Evolutionary conservation across 2,797 vertebrate genomes (phyloP).

Genomic region (Pseudocheirus occidentalis): DNA sequence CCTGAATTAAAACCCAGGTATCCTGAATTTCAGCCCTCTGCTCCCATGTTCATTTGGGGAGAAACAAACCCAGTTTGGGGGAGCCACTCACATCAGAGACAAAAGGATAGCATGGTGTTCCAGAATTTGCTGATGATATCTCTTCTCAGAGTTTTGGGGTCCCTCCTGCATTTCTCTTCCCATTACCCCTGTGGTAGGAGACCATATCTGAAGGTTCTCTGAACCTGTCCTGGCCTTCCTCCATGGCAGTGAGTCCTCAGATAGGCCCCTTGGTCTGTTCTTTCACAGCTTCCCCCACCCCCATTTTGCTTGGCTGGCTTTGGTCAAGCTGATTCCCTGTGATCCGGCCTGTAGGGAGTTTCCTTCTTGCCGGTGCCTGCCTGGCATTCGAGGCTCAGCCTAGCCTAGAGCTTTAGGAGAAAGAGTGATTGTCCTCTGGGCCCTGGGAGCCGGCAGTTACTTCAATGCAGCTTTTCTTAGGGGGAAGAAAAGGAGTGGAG

Average conservation of each 20-base stretch:
- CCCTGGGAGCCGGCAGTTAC: not conserved
- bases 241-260: not conserved
- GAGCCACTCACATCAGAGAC: not conserved
- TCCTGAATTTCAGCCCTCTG: not conserved
- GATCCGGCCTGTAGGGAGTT: not conserved
- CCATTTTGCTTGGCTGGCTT: not conserved
- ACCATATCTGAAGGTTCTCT: not conserved
- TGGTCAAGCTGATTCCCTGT: not conserved
- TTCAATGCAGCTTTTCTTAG: not conserved
- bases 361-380: not conserved
- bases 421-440: slow-evolving; percentile 1
- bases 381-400: not conserved
- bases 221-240: not conserved
- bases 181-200: not conserved
- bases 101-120: not conserved
- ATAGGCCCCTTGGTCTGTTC: not conserved
- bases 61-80: not conserved
- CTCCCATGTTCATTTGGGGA: not conserved
- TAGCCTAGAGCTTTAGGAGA: not conserved
- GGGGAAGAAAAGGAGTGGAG: not conserved
- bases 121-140: not conserved
- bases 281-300: not conserved
- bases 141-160: not conserved
- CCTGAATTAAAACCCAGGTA: not conserved
- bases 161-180: not conserved